Conservation (phyloP, 2,888 invertebrate genomes). For the Hipparchia semele region DNA sequence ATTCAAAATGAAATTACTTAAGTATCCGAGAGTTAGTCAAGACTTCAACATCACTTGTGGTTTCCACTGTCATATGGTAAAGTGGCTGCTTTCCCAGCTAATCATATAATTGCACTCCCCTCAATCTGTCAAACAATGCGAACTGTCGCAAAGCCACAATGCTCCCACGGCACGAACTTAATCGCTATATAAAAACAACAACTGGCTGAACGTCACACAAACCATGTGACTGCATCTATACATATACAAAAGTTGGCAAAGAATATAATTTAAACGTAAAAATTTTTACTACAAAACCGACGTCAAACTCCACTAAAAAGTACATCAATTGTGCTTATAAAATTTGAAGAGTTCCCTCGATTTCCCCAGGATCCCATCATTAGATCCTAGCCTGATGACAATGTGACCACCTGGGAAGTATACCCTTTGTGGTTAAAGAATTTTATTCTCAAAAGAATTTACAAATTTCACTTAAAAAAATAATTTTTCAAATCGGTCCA, state of each 20-base stretch:
- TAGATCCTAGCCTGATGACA: too few relatives aligned
- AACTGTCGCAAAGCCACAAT: slow-evolving; percentile 17
- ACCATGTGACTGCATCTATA: slow-evolving; percentile 34
- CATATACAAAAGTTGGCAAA: slow-evolving; percentile 40
- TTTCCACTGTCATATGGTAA: not conserved
- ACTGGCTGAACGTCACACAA: slow-evolving; percentile 12
- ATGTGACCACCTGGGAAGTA: too few relatives aligned
- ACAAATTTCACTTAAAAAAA: too few relatives aligned
- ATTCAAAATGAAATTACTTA: not conserved
- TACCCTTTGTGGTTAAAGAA: too few relatives aligned
- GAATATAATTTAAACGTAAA: slow-evolving; percentile 32
- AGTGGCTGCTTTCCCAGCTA: slow-evolving; percentile 7
- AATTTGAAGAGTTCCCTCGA: too few relatives aligned
- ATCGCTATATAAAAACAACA: slow-evolving; percentile 22
- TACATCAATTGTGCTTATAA: too few relatives aligned
- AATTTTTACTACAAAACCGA: too few relatives aligned
- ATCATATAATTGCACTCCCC: slow-evolving; percentile 7
- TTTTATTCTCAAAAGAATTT: too few relatives aligned
- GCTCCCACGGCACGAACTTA: slow-evolving; percentile 25
- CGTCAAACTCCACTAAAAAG: too few relatives aligned
- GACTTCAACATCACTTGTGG: not conserved
- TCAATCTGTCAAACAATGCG: slow-evolving; percentile 13
- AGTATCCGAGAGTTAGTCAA: not conserved
- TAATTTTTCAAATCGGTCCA: too few relatives aligned
- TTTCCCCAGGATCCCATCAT: too few relatives aligned